A percentile compares a stretch with the other conserved stretches of the same genome.
Evolutionary conservation across 2,888 invertebrate species (phyloP).

Genomic region (Acanthoscelides obtectus): DNA sequence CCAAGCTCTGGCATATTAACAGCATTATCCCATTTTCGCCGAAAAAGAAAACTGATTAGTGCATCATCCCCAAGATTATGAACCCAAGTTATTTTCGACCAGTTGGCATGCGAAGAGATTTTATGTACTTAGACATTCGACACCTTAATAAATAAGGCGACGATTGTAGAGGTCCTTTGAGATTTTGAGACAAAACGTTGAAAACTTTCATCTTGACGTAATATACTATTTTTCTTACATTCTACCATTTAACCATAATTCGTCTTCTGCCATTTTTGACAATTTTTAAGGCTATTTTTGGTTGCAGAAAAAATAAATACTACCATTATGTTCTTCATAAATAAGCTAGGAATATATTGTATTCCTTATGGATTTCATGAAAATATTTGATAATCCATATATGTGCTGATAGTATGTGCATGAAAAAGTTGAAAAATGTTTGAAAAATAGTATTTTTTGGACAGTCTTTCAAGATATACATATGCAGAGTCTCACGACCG

Average conservation of each 20-base stretch:
- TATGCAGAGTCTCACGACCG: background rate
- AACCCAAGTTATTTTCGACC: background rate
- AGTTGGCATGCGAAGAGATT: background rate
- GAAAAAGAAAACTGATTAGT: background rate
- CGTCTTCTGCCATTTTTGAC: no score
- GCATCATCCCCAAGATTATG: background rate
- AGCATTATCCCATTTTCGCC: background rate
- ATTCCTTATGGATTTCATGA: no score
- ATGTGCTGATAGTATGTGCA: no score
- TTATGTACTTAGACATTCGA: background rate
- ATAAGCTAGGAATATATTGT: no score
- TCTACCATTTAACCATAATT: no score
- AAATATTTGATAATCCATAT: no score
- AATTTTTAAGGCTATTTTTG: no score
- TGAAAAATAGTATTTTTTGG: background rate
- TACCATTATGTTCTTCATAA: no score
- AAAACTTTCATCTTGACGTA: background rate
- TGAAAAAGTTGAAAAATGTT: no score
- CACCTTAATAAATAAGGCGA: background rate
- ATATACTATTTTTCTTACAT: background rate
- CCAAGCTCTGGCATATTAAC: conserved; percentile 63
- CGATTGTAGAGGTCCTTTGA: background rate
- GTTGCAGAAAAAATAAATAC: no score
- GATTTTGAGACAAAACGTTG: background rate
- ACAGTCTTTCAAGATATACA: background rate